These are phyloP conservation scores for Asobara japonica DNA, from an alignment of 1,140 invertebrate species.

Conservation along the genomic window DNA sequence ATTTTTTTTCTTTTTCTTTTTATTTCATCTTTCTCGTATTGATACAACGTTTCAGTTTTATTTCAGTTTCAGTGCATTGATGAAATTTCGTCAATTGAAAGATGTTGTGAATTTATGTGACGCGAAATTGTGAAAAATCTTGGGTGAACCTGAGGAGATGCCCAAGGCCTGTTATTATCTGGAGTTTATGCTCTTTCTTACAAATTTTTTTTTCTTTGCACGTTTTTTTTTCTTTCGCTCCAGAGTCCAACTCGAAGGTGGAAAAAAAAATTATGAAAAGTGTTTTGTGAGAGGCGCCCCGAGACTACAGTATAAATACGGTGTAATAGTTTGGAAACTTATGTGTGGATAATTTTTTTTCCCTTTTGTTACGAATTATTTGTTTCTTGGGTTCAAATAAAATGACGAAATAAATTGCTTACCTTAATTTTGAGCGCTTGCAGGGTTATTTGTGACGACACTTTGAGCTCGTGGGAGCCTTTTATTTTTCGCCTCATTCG, in stretches of 20 bases:
- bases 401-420: constrained; percentile 33
- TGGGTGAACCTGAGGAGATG: constrained; percentile 46
- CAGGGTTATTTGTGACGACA: constrained; percentile 61
- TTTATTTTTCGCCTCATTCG: constrained; percentile 61
- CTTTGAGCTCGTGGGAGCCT: constrained; percentile 60
- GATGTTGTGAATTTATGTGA: constrained; percentile 22
- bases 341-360: constrained; percentile 55
- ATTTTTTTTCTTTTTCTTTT: no score
- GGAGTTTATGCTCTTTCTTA: constrained; percentile 62
- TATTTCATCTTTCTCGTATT: no score
- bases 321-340: constrained; percentile 66
- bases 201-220: constrained; percentile 47
- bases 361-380: neutral
- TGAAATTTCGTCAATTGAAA: neutral
- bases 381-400: neutral
- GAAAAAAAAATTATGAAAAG: constrained; percentile 45
- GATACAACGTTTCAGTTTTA: no score
- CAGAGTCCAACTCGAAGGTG: constrained; percentile 45
- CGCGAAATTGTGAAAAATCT: neutral
- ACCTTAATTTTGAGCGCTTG: constrained; percentile 64
- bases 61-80: no score
- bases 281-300: constrained; percentile 49
- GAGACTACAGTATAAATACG: constrained; percentile 65
- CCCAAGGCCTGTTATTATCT: constrained; percentile 65
- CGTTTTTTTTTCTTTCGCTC: neutral